Conservation (phyloP, 92 coral and sea anemone species). For the Nematostella vectensis region DNA sequence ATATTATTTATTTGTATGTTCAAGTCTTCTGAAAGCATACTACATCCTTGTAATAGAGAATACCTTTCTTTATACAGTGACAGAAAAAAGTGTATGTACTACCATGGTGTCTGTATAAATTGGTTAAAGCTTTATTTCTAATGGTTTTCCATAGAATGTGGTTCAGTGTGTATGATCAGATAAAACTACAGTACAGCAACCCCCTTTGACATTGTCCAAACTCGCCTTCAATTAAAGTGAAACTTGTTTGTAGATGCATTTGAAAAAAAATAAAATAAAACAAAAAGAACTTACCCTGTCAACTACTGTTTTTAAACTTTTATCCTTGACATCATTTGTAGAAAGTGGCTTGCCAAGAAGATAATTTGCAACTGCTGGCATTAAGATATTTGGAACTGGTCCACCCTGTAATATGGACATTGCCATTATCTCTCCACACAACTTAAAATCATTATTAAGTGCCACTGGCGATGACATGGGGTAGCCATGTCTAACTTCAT, state of each 20-base stretch:
- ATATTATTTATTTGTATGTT: no score
- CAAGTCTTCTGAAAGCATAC: no score
- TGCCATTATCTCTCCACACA: constrained; percentile 52
- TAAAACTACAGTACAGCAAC: no score
- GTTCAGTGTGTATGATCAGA: no score
- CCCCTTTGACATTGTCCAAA: no score
- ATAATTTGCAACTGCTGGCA: constrained; percentile 35
- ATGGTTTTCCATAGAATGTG: background rate
- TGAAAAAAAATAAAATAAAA: background rate
- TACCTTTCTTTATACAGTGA: no score
- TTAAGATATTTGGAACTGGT: constrained; percentile 58
- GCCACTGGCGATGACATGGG: constrained; percentile 50
- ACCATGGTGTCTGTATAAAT: background rate
- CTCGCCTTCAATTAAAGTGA: no score
- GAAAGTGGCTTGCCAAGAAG: constrained; percentile 52
- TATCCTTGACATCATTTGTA: constrained; percentile 24
- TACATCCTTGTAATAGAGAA: no score
- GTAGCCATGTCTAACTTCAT: constrained; percentile 35
- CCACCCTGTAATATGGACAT: constrained; percentile 68
- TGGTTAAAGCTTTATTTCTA: background rate
- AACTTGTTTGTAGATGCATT: background rate
- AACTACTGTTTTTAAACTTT: constrained; percentile 31
- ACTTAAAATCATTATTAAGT: constrained; percentile 38
- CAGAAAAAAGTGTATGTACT: no score
- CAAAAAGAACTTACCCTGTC: constrained; percentile 36